Evolutionary conservation across 2,888 invertebrate genomes (phyloP), one percentile per base, ranked within the genome.

Genomic region (Atrina japonica): DNA sequence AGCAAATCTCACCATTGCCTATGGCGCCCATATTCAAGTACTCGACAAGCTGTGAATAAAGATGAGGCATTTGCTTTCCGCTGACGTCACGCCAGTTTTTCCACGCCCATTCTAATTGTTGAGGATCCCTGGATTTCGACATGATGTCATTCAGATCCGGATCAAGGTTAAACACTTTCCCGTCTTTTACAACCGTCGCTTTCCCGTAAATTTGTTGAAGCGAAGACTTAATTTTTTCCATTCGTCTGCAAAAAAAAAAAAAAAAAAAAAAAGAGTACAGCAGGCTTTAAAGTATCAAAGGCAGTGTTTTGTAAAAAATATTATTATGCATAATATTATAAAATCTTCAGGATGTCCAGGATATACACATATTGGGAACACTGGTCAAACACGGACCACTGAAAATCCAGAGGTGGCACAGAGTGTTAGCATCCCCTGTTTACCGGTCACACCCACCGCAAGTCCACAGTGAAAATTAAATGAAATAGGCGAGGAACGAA

Each of bases 41-140:
- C 78, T 94, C 93, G 0, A 96, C 93, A 81, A 95, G 96, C 92
- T 95, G 92, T 92, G 94, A 93, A 86, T 95, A 97, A 74, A 94
- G 92, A 70, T 94, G 93, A 88, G 94, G 94, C 89, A 96, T 92
- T 23, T 93, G 93, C 0, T 94, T 94, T 0, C 96, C 97, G 0
- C 95, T 93, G 70, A 93, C 94, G 69, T 96, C 95, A 73, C 96
- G 93, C 93, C 96, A 97, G 63, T 94, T 94, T 82, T 92, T 92
- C 97, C 97, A 97, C 0, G 95, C 93, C 82, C 95, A 94, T 21
- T 94, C 85, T 55, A 96, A 90, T 83, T 95, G 95, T n/a, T 94
- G 93, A 72, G 94, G 94, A 79, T 96, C 94, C 73, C 94, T 75
- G 23, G 81, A 80, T 2, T 75, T 58, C 1, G 84, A 79, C 84